Percentiles rank a stretch among this genome's conserved stretches.
Evolutionary conservation across 2,113 vertebrate species (phyloP).

Genomic region (Elachura formosa): DNA sequence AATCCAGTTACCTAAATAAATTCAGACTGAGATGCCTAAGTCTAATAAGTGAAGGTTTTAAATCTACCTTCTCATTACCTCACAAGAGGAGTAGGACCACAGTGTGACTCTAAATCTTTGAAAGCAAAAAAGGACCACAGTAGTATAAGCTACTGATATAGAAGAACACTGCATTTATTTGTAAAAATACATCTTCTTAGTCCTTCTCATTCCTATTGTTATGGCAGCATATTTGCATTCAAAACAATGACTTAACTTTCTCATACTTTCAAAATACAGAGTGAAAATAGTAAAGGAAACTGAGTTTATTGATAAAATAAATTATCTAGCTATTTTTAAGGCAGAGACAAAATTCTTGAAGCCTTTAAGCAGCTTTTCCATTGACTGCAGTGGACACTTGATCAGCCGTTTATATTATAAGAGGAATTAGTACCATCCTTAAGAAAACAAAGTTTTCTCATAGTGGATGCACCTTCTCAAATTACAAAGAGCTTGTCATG

Average conservation of each 20-base stretch:
- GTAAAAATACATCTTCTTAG: not conserved
- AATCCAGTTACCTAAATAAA: not conserved
- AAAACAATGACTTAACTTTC: not conserved
- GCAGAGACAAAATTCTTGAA: not conserved
- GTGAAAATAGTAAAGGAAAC: not conserved
- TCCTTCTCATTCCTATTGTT: not conserved
- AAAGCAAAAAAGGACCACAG: not conserved
- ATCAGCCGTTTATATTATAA: not conserved
- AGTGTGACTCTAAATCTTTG: not conserved
- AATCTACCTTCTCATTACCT: not conserved
- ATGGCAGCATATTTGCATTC: not conserved
- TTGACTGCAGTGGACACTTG: not conserved
- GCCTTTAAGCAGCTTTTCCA: not conserved
- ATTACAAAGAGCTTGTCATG: conserved; percentile 25
- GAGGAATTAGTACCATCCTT: not conserved
- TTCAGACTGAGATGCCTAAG: not conserved
- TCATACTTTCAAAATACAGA: not conserved
- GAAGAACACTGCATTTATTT: not conserved
- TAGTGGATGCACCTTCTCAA: not conserved
- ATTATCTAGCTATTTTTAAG: not conserved
- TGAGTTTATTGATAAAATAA: not conserved
- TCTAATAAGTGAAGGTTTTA: not conserved
- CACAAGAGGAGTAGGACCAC: not conserved
- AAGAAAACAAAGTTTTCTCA: not conserved
- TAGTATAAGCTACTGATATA: not conserved